Percentiles rank a stretch among this genome's conserved stretches.
Conservation (phyloP, 2,797 vertebrate species). For the Acipenser ruthenus region DNA sequence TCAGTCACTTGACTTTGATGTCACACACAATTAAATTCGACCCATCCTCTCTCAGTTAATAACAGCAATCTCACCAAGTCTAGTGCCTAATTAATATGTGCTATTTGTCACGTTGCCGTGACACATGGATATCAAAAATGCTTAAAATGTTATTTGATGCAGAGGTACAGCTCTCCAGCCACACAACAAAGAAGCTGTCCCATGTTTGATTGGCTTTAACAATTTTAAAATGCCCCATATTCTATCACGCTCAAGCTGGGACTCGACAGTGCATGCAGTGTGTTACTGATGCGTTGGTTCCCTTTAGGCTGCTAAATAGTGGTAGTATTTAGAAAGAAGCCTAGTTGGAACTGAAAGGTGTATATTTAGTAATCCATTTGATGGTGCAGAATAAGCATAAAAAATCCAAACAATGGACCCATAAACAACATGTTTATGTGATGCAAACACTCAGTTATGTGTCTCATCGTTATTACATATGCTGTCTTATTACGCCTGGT, state of each 20-base stretch:
- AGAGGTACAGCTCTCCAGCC: slow-evolving; percentile 54
- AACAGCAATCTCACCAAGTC: slow-evolving; percentile 98
- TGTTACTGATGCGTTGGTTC: slow-evolving; percentile 50
- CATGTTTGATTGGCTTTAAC: slow-evolving; percentile 62
- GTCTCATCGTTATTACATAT: too few species aligned
- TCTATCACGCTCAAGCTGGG: slow-evolving; percentile 63
- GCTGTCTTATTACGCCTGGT: too few species aligned
- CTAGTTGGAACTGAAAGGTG: slow-evolving; percentile 42
- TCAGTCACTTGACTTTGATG: slow-evolving; percentile 99
- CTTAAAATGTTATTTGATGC: slow-evolving; percentile 79
- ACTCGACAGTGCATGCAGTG: slow-evolving; percentile 54
- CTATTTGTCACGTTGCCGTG: slow-evolving; percentile 99
- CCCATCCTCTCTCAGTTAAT: slow-evolving; percentile 97
- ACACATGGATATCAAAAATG: slow-evolving; percentile 96
- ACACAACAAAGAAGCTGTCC: slow-evolving; percentile 52
- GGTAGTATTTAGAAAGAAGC: slow-evolving; percentile 46
- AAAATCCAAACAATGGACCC: background rate
- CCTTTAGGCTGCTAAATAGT: slow-evolving; percentile 57
- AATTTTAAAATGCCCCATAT: slow-evolving; percentile 60
- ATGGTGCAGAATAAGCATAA: background rate
- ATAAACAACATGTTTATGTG: too few species aligned
- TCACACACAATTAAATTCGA: slow-evolving; percentile 99
- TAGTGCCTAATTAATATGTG: slow-evolving; percentile 99
- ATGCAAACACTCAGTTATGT: too few species aligned
- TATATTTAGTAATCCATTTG: slow-evolving; percentile 47